Evolutionary conservation across 2,113 vertebrate species (phyloP), one percentile per base, ranked within the genome.

Genomic region (Perccottus glenii): DNA sequence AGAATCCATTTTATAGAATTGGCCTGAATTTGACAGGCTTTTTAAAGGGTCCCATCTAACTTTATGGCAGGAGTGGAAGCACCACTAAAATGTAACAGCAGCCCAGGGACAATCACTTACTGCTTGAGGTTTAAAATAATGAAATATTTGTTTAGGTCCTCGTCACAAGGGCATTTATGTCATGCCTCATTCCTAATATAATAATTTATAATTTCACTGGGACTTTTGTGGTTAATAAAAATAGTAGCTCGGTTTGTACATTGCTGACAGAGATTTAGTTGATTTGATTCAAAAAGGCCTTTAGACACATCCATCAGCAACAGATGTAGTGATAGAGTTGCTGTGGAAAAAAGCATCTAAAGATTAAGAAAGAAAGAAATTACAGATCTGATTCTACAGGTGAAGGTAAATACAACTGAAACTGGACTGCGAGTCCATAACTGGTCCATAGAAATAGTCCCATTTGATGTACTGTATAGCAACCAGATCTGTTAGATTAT

Each of bases 291-390:
- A 55, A n/a, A 53, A n/a, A 55, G 33, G 52, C 52, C 32, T 7
- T 36, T n/a, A 38, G 19, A 55, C 32, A 53, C 52, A 55, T 12
- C 52, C 52, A n/a, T 6, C 52, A n/a, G 52, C 52, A 55, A 55
- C 33, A n/a, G 52, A 55, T 55, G 14, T 38, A 12, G 12, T n/a
- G 33, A 38, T 33, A 38, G 32, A 55, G 52, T n/a, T 40, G 6
- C 51, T n/a, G 14, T 38, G 52, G 6, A 38, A 55, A n/a, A 36
- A 1, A 38, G 52, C 35, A n/a, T 4, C 6, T n/a, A 55, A 33
- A 10, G 48, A 36, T 36, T n/a, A 14, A 5, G 35, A 55, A 35
- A 40, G 51, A 35, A 35, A 19, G 49, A 11, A 52, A 6, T 32
- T 8, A 32, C 12, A 55, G 52, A 55, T 55, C n/a, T 38, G 52